phyloP scores from a whole-genome alignment of 2,888 invertebrate genomes.

The Ditylenchus weischeri region DNA sequence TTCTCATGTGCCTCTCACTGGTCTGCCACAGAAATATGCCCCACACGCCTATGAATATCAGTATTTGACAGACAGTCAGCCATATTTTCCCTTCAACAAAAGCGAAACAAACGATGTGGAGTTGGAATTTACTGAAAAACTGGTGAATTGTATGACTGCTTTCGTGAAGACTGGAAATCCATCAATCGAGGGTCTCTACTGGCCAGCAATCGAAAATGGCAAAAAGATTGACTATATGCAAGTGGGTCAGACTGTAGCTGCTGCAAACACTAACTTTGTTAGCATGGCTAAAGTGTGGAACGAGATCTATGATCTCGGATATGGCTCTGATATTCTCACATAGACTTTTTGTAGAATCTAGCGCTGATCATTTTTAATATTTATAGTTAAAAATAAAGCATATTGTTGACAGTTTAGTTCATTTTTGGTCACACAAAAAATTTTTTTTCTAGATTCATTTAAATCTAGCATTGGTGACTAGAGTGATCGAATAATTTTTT shows the following conservation, averaged over 20 bases:
- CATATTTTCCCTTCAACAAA: background rate
- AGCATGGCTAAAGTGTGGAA: background rate
- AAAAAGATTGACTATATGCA: background rate
- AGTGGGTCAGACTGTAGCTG: background rate
- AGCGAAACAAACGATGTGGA: background rate
- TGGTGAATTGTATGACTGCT: background rate
- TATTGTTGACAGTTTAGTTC: too few relatives aligned
- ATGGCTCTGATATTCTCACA: too few relatives aligned
- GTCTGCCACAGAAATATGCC: background rate
- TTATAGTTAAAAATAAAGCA: too few relatives aligned
- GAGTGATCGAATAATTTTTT: too few relatives aligned
- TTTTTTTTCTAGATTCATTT: too few relatives aligned
- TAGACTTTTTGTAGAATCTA: too few relatives aligned
- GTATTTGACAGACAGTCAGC: background rate
- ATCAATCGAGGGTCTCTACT: background rate
- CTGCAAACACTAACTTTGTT: background rate
- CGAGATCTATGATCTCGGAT: too few relatives aligned
- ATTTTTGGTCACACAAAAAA: too few relatives aligned
- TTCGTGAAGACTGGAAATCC: background rate
- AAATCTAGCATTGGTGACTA: too few relatives aligned
- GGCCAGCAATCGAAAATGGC: background rate
- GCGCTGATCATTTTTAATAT: too few relatives aligned
- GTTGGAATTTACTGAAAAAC: background rate
- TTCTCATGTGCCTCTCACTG: background rate
- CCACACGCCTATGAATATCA: constrained; percentile 8